A percentile compares a stretch with the other conserved stretches of the same genome.
Conservation (phyloP, 1,140 invertebrate species). For the Gyrodactylus salaris region DNA sequence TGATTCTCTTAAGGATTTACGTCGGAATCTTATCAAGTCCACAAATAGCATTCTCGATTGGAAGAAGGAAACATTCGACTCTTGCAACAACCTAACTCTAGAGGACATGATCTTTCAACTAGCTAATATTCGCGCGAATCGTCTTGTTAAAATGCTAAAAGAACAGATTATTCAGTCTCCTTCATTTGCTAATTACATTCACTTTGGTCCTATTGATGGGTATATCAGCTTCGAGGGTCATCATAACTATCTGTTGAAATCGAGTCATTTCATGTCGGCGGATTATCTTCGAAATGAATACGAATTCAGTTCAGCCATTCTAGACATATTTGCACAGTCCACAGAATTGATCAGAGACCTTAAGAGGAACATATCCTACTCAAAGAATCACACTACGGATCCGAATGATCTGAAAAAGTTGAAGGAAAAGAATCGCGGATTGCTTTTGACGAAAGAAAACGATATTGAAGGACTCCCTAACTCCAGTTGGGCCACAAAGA, state of each 20-base stretch:
- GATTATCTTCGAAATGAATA: slow-evolving; percentile 2
- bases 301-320: slow-evolving; percentile 2
- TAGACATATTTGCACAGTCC: slow-evolving; percentile 3
- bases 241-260: neutral
- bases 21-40: neutral
- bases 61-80: neutral
- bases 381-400: neutral
- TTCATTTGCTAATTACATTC: neutral
- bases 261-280: neutral
- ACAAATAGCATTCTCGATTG: neutral
- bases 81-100: neutral
- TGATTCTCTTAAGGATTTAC: neutral
- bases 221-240: neutral
- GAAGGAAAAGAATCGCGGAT: neutral
- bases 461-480: no score
- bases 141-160: neutral
- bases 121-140: neutral
- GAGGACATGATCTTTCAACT: neutral
- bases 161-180: neutral
- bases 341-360: slow-evolving; percentile 1
- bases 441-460: neutral
- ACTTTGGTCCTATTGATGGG: neutral
- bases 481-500: neutral
- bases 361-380: neutral
- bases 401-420: neutral